Evolutionary conservation across 2,888 invertebrate genomes (phyloP).

Genomic region (Colostygia pectinataria): DNA sequence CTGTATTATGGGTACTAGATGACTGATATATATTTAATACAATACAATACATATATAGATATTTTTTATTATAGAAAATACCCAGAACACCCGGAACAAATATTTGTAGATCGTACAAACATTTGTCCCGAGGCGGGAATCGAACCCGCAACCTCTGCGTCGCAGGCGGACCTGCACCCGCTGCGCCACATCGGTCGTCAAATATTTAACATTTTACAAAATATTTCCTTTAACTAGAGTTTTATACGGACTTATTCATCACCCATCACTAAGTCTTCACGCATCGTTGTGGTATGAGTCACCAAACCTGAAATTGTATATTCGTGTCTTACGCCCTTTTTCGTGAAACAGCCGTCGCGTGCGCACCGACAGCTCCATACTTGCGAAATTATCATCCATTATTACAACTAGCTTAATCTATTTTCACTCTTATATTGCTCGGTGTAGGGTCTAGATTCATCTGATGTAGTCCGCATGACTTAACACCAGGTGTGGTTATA

Average conservation of each 20-base stretch:
- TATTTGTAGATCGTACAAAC: too few relatives aligned
- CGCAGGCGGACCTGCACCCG: too few relatives aligned
- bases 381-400: constrained; percentile 17
- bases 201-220: too few relatives aligned
- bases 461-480: constrained; percentile 26
- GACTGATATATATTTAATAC: too few relatives aligned
- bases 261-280: background rate
- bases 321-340: constrained; percentile 37
- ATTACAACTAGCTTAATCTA: constrained; percentile 12
- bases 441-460: background rate
- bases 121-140: too few relatives aligned
- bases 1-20: too few relatives aligned
- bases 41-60: too few relatives aligned
- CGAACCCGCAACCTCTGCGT: too few relatives aligned
- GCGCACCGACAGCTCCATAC: constrained; percentile 40
- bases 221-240: too few relatives aligned
- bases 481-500: constrained; percentile 40
- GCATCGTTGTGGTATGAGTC: constrained; percentile 7
- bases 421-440: constrained; percentile 15
- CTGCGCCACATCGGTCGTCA: too few relatives aligned
- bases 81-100: too few relatives aligned
- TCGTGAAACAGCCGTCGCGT: constrained; percentile 44
- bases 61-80: too few relatives aligned
- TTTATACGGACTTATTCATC: background rate
- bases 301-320: constrained; percentile 21